These are phyloP conservation scores for Nematostella vectensis DNA, from an alignment of 92 coral and sea anemone genomes.

Conservation along the genomic window DNA sequence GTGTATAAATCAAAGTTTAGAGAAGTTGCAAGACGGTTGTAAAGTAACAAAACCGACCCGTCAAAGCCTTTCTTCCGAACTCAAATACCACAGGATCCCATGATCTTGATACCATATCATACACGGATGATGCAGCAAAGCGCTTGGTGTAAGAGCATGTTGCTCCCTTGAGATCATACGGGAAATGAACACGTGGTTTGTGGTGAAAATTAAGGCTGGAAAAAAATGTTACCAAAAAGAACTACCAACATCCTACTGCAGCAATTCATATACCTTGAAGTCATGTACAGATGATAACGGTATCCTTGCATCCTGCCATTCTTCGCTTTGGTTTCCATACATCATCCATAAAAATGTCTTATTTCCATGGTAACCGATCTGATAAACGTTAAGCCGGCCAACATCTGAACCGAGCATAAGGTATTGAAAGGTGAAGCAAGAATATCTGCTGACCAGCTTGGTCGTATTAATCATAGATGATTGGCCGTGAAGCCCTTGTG, in stretches of 20 bases:
- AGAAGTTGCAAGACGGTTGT: no score
- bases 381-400: slow-evolving; percentile 36
- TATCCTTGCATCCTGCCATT: slow-evolving; percentile 26
- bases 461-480: slow-evolving; percentile 6
- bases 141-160: not conserved
- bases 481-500: slow-evolving; percentile 12
- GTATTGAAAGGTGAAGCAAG: slow-evolving; percentile 32
- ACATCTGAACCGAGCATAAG: slow-evolving; percentile 21
- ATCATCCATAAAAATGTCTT: slow-evolving; percentile 32
- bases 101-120: no score
- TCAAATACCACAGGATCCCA: no score
- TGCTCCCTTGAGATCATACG: not conserved
- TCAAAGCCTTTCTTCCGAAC: no score
- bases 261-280: slow-evolving; percentile 22
- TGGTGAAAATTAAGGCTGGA: not conserved
- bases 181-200: not conserved
- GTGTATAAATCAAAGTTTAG: no score
- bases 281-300: slow-evolving; percentile 14
- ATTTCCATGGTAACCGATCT: slow-evolving; percentile 13
- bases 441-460: slow-evolving; percentile 10
- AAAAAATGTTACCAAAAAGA: no score
- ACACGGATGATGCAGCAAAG: no score
- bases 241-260: no score
- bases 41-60: no score
- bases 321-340: slow-evolving; percentile 26